These are phyloP conservation scores for Platycercus adscitus DNA, from an alignment of 2,113 vertebrate genomes.

Conservation along the genomic window DNA sequence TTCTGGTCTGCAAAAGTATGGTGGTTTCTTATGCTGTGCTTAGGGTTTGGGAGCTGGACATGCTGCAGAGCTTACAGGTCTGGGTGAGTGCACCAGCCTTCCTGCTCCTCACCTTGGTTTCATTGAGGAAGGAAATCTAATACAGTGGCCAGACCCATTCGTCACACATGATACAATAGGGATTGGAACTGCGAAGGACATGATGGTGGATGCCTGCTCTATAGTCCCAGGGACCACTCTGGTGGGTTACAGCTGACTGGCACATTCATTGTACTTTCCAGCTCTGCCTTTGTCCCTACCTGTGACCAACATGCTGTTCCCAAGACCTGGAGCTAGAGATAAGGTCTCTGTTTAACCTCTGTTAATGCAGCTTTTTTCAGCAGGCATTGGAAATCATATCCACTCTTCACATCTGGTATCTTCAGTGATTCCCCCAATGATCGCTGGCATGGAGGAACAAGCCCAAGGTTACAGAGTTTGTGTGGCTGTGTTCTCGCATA, in stretches of 20 bases:
- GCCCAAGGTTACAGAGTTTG: background rate
- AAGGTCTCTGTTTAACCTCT: background rate
- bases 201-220: background rate
- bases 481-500: background rate
- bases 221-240: background rate
- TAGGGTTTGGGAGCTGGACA: background rate
- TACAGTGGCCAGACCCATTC: background rate
- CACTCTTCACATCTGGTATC: background rate
- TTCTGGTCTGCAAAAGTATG: background rate
- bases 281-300: accelerated
- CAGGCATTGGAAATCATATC: background rate
- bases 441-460: background rate
- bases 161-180: background rate
- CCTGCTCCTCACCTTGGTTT: background rate
- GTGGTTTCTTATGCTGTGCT: background rate
- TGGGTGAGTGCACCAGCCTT: background rate
- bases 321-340: background rate
- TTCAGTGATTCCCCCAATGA: background rate
- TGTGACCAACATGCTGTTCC: background rate
- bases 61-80: background rate
- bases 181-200: background rate
- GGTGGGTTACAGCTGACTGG: background rate
- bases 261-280: background rate
- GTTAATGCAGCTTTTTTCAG: background rate
- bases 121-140: background rate